Base-by-base conservation (phyloP, 2,888 invertebrate genomes). In the Drosophila histrio region DNA sequence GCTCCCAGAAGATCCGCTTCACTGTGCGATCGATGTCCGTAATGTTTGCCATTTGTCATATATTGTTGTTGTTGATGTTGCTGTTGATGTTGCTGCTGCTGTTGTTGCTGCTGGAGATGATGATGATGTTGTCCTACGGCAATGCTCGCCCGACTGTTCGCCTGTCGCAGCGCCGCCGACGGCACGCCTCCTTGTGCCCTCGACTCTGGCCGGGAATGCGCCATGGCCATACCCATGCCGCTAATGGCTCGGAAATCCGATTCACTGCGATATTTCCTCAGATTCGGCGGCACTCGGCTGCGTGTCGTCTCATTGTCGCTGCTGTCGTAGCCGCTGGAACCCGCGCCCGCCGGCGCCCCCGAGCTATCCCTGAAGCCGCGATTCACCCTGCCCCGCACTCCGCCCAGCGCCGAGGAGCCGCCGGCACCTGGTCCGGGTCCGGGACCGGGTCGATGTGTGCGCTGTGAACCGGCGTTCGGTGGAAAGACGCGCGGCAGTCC, bases 261-360 rank as follows among this genome's bases (percentile, higher is more conserved):
- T 91, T 97, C 97, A 76, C 97, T 97, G 73, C 97, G 94, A 69
- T 96, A 96, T 87, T 96, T 96, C 82, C 91, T 93, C 90, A 94
- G 94, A 82, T 92, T 92, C 30, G 91, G 91, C 65, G 91, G 91
- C 72, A 90, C 89, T 46, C 92, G 90, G 72, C 92, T 91, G 32
- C 91, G 87, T 38, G 94, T 93, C 2, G 95, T 95, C 90, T 95
- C 95, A 91, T 95, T 95, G 91, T 97, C 97, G 67, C 97, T 97
- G 85, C 97, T 97, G 89, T 97, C 97, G 91, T 97, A 97, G 9
- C 97, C 97, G 71, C 97, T 97, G n/a, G 97, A 97, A 0, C 96
- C 97, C 0, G 91, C 91, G 2, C 91, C 89, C 2, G 79, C 77
- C 11, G 86, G 82, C 0, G 43, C 87, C 0, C 87, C 91, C n/a